Conservation (phyloP, 2,888 invertebrate species). For the Lasioglossum leucozonium region DNA sequence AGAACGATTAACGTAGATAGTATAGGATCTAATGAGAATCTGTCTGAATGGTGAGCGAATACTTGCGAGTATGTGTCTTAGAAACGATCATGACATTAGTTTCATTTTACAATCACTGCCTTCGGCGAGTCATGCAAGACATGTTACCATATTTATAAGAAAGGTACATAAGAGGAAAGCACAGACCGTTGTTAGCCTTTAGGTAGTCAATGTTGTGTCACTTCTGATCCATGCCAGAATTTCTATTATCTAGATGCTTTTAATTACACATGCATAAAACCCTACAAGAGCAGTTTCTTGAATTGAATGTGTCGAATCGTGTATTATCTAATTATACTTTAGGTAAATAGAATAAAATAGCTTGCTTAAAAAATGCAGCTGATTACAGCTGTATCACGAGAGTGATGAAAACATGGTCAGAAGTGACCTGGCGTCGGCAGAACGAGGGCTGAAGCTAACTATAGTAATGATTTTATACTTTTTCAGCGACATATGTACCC, state of each 20-base stretch:
- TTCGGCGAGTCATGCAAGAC: slow-evolving; percentile 54
- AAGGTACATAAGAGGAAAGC: slow-evolving; percentile 16
- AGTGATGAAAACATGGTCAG: background rate
- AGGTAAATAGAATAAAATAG: background rate
- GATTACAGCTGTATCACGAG: background rate
- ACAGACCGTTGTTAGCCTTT: background rate
- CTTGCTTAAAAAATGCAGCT: background rate
- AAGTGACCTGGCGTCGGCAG: background rate
- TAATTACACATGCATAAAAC: background rate
- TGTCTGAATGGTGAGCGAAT: slow-evolving; percentile 44
- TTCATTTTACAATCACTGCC: slow-evolving; percentile 67
- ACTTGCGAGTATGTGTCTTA: slow-evolving; percentile 51
- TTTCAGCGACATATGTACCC: slow-evolving; percentile 27
- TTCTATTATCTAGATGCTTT: background rate
- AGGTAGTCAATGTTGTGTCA: background rate
- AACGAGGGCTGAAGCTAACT: background rate
- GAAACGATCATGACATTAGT: slow-evolving; percentile 53
- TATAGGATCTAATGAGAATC: slow-evolving; percentile 47
- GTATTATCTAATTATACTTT: background rate
- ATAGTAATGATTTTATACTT: slow-evolving; percentile 44
- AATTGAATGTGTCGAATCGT: background rate
- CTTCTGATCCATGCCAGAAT: background rate
- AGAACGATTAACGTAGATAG: slow-evolving; percentile 43
- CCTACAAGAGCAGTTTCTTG: background rate
- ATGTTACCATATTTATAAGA: slow-evolving; percentile 59